Percentiles rank a stretch among this genome's conserved stretches.
These are phyloP conservation scores for Anthopleura sola DNA, from an alignment of 64 coral and sea anemone species.

Conservation along the genomic window DNA sequence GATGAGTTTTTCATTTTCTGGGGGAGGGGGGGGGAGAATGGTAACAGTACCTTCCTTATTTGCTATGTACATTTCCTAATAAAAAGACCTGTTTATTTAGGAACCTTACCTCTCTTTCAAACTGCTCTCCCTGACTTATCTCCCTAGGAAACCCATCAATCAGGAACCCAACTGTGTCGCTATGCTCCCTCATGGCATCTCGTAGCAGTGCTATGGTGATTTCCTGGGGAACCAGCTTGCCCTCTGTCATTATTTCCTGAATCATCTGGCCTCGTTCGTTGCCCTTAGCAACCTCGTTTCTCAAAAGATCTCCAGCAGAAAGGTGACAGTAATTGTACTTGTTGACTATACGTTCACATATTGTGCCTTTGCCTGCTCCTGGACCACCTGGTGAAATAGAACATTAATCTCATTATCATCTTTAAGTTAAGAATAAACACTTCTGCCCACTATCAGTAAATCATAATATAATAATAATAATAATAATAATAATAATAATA, in stretches of 20 bases:
- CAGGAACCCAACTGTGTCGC: constrained; percentile 68
- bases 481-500: too few relatives aligned
- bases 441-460: too few relatives aligned
- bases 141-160: constrained; percentile 98
- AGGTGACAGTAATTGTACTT: constrained; percentile 90
- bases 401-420: neutral
- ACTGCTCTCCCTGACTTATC: constrained; percentile 66
- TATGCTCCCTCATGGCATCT: constrained; percentile 82
- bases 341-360: constrained; percentile 74
- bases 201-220: constrained; percentile 83
- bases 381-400: constrained; percentile 61
- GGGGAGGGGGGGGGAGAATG: too few relatives aligned
- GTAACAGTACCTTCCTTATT: too few relatives aligned
- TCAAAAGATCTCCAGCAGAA: constrained; percentile 89
- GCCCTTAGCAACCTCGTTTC: constrained; percentile 82
- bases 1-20: too few relatives aligned
- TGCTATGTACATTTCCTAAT: too few relatives aligned
- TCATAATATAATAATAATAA: too few relatives aligned
- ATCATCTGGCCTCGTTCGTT: constrained; percentile 79
- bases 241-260: constrained; percentile 83
- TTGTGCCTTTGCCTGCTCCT: constrained; percentile 95
- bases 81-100: too few relatives aligned
- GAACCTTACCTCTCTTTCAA: constrained; percentile 74
- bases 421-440: too few relatives aligned
- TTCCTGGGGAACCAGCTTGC: constrained; percentile 82